Base-by-base conservation (phyloP, 2,797 vertebrate species). In the Percopsis omiscomaycus region DNA sequence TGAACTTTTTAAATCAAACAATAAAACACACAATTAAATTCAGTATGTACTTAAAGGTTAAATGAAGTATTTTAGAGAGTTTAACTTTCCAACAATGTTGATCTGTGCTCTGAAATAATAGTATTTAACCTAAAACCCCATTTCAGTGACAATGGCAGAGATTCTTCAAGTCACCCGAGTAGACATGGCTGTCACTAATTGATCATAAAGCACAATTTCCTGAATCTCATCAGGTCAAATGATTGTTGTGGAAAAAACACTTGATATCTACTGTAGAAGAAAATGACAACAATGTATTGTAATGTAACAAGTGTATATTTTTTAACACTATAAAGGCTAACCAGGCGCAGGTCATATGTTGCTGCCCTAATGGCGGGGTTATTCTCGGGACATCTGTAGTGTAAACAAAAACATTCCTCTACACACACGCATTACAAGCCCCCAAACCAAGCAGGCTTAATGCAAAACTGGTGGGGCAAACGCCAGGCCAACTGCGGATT, bases 281-380 rank as follows among this genome's bases (percentile, higher is more conserved):
- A 42, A 42, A 42, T 42, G 37, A 42, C 37, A 37, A 9, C 6
- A 42, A 42, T 42, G 10, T 9, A 42, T 8, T 42, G 6, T 42
- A 42, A 42, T 42, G 8, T 42, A 42, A 42, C 37, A 42, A 42
- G 6, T 8, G 6, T 42, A 9, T 42, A 8, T 11, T 62, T 4
- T 37, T 13, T 29, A 2, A 51, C 6, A 59, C 2, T 13, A 53
- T 6, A 16, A 29, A 37, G 13, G 47, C 53, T 14, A 68, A 52
- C 55, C 70, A 42, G 52, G 45, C 42, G 55, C 51, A 60, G 73
- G 68, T 75, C 79, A 71, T 72, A 84, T 71, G 84, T 79, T 62
- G 61, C 62, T 60, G 57, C 65, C 44, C 58, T 32, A 37, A 63
- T 72, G 57, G 68, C 74, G 83, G 73, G 75, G 64, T 64, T 72